Base-by-base conservation (phyloP, 2,888 invertebrate species). In the Seira sanloemensis region DNA sequence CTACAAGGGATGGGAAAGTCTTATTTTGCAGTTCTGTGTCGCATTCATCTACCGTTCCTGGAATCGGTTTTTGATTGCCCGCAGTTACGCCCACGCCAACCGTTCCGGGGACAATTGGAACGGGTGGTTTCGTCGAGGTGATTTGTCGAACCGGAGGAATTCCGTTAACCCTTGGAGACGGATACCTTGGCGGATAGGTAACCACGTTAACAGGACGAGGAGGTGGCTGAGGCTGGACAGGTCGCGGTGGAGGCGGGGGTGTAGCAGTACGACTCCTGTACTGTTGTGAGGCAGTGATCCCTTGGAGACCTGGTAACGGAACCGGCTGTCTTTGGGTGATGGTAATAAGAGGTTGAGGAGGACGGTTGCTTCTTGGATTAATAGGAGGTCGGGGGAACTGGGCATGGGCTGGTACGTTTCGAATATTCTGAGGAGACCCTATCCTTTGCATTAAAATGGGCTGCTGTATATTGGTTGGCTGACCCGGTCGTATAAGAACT, bases 1-100 rank as follows among this genome's bases (percentile, higher is more conserved):
- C 96, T 27, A 97, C 96, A 72, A 97, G 92, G 0, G 97, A 97
- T 0, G 97, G 97, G 91, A 95, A 97, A 0, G 96, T 97, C 91
- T 96, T 95, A 54, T 85, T 85, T 46, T 87, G 81, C 62, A 65
- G 23, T 67, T 76, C 82, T 1, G 9, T 16, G 0, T 84, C 86
- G 1, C 54, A 16, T 7, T 78, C 84, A 18, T 78, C 74, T 1
- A 85, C 85, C 0, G 86, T 78, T 0, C 76, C 83, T 26, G 76
- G 72, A 65, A 73, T 68, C 0, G 86, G 74, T 37, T 84, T 75
- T n/a, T 79, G 73, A 37, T 77, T 78, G 1, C 80, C 80, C 16
- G 86, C 84, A 9, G 84, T 85, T 0, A 81, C 67, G 12, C 54
- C 68, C 23, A 16, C 27, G 24, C 58, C 58, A 16, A 58, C 58